Base-by-base conservation (phyloP, 2,888 invertebrate genomes). In the Vandiemenella viatica region DNA sequence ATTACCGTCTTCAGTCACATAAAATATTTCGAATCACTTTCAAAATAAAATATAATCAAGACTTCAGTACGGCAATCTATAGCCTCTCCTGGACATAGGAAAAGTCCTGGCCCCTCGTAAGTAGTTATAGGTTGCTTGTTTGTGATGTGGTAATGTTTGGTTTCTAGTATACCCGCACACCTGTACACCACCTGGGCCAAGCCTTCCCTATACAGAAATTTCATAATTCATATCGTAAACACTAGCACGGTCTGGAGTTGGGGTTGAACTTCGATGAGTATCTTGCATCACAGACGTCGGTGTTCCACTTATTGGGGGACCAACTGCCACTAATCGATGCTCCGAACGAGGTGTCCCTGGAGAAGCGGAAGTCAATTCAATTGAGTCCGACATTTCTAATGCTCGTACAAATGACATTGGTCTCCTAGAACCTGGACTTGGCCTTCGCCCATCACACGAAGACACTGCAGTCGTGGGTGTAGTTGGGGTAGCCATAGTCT, bases 211-310 rank as follows among this genome's bases (percentile, higher is more conserved):
- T 75, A 91, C 90, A 59, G 89, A 89, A 72, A 91, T 91, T 70
- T 91, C 91, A 69, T 91, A 90, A 74, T 89, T 91, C 82, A 88
- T 88, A 68, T 91, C 90, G 69, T 91, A 91, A 57, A 89, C 85
- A 68, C 88, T 88, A 61, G 85, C 83, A 60, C 89, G 81, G 67
- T 89, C 88, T 45, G 87, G 83, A 15, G 84, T 79, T 32, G 77
- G 74, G 44, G 77, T 71, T 13, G 72, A 72, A 19, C 73, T 68
- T 53, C 70, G 60, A 45, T 64, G 64, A 13, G 52, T 37, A 23
- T 55, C 55, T 32, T 50, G 43, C 41, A 47, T 22, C 45, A 43
- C 57, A 18, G 58, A 54, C 38, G 57, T 53, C 48, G 58, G 19
- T 22, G 51, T 46, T 26, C 50, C 46, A 32, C 50, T 43, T 43